A percentile compares a stretch with the other conserved stretches of the same genome.
Conservation (phyloP, 2,797 vertebrate genomes). For the Sebastes goodei region DNA sequence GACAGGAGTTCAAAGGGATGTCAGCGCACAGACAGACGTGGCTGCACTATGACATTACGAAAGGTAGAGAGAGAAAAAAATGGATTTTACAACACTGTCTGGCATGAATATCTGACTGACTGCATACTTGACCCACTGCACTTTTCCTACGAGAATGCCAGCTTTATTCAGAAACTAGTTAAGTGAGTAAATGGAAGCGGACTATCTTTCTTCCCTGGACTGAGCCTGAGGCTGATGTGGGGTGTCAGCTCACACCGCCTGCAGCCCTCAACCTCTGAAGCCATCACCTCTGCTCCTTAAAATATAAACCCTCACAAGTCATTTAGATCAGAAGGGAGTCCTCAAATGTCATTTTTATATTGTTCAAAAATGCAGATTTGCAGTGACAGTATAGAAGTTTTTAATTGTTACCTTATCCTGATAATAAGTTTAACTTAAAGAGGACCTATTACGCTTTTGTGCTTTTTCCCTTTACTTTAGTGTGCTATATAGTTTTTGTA, state of each 20-base stretch:
- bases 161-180: constrained; percentile 23
- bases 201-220: constrained; percentile 6
- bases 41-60: constrained; percentile 20
- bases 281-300: neutral
- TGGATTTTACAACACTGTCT: constrained; percentile 18
- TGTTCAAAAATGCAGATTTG: too few species aligned
- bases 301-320: neutral
- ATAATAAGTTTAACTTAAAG: neutral
- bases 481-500: too few species aligned
- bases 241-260: constrained; percentile 13
- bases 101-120: constrained; percentile 18
- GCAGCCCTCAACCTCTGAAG: constrained; percentile 6
- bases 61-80: constrained; percentile 6
- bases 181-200: constrained; percentile 31
- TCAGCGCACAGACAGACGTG: constrained; percentile 29
- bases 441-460: too few species aligned
- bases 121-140: constrained; percentile 17
- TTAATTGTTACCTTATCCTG: neutral
- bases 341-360: neutral
- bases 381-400: too few species aligned
- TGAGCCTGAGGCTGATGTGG: constrained; percentile 31
- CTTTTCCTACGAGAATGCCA: constrained; percentile 5
- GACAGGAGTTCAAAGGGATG: constrained; percentile 67
- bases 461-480: too few species aligned
- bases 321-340: neutral